Base-by-base conservation (phyloP, 2,113 vertebrate species). In the Pontoporia blainvillei region DNA sequence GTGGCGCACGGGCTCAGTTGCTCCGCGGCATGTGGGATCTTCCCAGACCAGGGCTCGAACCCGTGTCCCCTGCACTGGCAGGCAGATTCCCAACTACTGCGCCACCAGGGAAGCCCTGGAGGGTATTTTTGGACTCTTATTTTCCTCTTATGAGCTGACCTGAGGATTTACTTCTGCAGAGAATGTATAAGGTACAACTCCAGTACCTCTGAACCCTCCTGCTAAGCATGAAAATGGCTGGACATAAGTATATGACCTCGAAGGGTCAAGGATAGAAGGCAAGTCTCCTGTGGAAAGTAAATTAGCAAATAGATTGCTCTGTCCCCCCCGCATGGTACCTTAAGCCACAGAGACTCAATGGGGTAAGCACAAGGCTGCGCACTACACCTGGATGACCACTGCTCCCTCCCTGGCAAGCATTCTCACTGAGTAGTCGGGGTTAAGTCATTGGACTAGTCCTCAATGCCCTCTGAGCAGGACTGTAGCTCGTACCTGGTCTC, bases 401-500 rank as follows among this genome's bases (percentile, higher is more conserved):
- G 69, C 23, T 36, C 36, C 1, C 23, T 44, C 54, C 39, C 86
- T 41, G 27, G 27, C 34, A 61, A 54, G 49, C 57, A 23, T 34
- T 49, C 34, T 54, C 52, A 76, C 21, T 39, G 52, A 85, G 95
- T 20, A 4, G 27, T 36, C 76, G 78, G 7, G 14, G 7, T 23
- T 84, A 44, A 21, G 25, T 82, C 52, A 29, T n/a, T 1, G 18
- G 46, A 18, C 34, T 95, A 62, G 7, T 52, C 52, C 84, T 21
- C 78, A 18, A 4, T 20, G 54, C 86, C 23, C 64, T 76, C 76
- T 72, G 85, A 72, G 21, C 17, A 69, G 8, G 41, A 67, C 27
- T 21, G 39, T 31, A 27, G 17, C 6, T 12, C 25, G 21, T 98
- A 99, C 99, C 99, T 99, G 12, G 99, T 99, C 98, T 99, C 99